phyloP scores from a whole-genome alignment of 2,797 vertebrate genomes.

The Apogon hyalosoma region DNA sequence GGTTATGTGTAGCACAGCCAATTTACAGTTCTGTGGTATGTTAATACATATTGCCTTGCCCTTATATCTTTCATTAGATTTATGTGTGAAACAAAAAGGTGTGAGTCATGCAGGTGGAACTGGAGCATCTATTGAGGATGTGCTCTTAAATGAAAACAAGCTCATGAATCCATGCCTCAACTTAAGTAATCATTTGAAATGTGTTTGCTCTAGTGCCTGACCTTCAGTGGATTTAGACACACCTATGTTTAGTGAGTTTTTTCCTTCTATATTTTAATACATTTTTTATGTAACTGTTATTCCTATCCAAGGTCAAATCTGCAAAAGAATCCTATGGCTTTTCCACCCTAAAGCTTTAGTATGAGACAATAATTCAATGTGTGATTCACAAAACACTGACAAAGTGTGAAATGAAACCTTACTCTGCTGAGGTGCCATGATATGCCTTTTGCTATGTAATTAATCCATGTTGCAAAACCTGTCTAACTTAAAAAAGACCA shows the following conservation, averaged over 20 bases:
- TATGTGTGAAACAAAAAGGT: slow-evolving; percentile 42
- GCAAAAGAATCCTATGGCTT: too few species aligned
- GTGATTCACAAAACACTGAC: too few species aligned
- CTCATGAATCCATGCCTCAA: slow-evolving; percentile 8
- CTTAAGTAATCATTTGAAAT: background rate
- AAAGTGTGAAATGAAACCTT: too few species aligned
- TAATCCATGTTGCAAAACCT: too few species aligned
- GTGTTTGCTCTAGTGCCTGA: background rate
- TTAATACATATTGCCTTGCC: slow-evolving; percentile 55
- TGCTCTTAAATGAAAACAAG: background rate
- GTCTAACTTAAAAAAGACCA: too few species aligned
- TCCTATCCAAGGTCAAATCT: background rate
- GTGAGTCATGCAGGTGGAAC: slow-evolving; percentile 42
- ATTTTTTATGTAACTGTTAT: background rate
- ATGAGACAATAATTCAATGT: too few species aligned
- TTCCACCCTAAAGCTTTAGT: too few species aligned
- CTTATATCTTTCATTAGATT: slow-evolving; percentile 44
- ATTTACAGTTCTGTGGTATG: slow-evolving; percentile 59
- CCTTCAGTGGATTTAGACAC: slow-evolving; percentile 7
- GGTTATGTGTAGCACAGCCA: slow-evolving; percentile 22
- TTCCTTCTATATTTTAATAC: background rate
- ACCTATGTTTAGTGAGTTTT: background rate
- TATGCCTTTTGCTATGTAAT: too few species aligned
- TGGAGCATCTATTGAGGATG: slow-evolving; percentile 1
- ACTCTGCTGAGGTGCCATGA: too few species aligned